Evolutionary conservation across 1,140 invertebrate species (phyloP), one percentile per base, ranked within the genome.

Genomic region (Cepaea nemoralis): DNA sequence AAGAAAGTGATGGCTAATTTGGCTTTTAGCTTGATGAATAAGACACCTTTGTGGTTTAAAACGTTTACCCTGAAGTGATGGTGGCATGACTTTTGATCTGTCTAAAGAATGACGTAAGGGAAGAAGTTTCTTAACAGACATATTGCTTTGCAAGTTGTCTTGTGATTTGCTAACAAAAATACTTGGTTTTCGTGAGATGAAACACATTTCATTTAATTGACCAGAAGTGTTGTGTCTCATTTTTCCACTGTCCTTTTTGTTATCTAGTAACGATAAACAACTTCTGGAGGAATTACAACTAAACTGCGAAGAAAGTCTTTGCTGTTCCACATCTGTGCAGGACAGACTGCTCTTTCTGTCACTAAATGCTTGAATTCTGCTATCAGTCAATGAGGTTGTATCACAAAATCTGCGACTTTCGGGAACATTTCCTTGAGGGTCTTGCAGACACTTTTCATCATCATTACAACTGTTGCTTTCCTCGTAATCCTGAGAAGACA

Each of bases 31-130:
- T 10, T 3, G 31, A 33, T 10, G 12, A 35, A 33, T n/a, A 69
- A 35, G 14, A 69, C 6, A 37, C 14, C 33, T 35, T 39, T 37
- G 67, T 8, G 8, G 16, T 69, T 22, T 37, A 27, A 31, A 79
- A 31, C 48, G 33, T 35, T 12, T 81, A 37, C 45, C 39, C 0
- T 37, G 27, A 27, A 48, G 22, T 45, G 71, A 31, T 19, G 39
- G 19, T 40, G 55, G n/a, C n/a, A n/a, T n/a, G n/a, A n/a, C 10
- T 10, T 69, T 22, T 19, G 59, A 59, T 24, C 31, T 66, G 77
- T 67, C 77, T 27, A 69, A 40, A 16, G 63, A 67, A 40, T 67
- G 77, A 14, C 77, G 24, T 8, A 71, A 31, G 37, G 45, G 66
- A 55, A 66, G 45, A 22, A 55, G n/a, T 80, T 71, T 70, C 8